Base-by-base conservation (phyloP, 2,888 invertebrate species). In the Embidobia sp. region DNA sequence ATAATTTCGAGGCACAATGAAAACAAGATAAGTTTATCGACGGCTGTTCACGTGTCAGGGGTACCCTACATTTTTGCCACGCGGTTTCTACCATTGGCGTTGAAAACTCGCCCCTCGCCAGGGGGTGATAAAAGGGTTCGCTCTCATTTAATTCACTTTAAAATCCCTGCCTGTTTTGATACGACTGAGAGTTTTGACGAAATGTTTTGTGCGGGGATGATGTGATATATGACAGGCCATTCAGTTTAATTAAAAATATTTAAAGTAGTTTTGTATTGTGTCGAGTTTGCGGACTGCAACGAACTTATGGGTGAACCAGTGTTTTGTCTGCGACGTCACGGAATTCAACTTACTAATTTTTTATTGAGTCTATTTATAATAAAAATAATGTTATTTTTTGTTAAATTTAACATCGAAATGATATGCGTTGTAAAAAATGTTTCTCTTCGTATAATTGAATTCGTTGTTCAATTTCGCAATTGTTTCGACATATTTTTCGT, bases 101-200 rank as follows among this genome's bases (percentile, higher is more conserved):
- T 64, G 61, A 72, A 61, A 76, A 70, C 51, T 59, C 72, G 79
- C 78, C 81, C 82, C 66, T 70, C 44, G 13, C 33, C 13, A 26
- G 40, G 49, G 69, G 55, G 44, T 66, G 74, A 57, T 61, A 64
- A 74, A 80, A 78, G 80, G 80, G 74, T 73, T 80, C 80, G 78
- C 77, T 82, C 86, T 84, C 85, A 88, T 87, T 88, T 87, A 86
- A 87, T 87, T 85, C 83, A 82, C 82, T 88, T 87, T 88, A 87
- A 87, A 88, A 81, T 86, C 84, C 79, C 72, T 76, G 72, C 79
- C 72, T 77, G 48, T 81, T 77, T 48, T 69, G 80, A 80, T 78
- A 78, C 53, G 26, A 40, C 78, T 29, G 67, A 76, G 57, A n/a
- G 72, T 81, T 81, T 81, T 79, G 74, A 72, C 77, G 59, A 53